Evolutionary conservation across 2,888 invertebrate species (phyloP).

Genomic region (Nomada lathburiana): DNA sequence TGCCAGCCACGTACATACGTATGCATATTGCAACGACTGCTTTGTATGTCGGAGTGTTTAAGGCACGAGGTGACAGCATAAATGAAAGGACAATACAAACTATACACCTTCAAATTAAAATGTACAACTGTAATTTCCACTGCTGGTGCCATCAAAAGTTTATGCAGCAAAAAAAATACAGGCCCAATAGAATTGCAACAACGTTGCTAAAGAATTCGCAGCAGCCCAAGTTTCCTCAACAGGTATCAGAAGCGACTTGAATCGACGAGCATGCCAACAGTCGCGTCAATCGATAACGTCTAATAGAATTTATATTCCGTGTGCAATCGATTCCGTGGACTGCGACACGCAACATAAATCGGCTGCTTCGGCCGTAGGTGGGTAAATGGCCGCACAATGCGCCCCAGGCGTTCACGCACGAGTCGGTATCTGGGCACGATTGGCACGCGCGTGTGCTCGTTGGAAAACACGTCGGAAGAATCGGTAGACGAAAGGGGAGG

Average conservation of each 20-base stretch:
- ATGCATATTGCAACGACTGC: too few relatives aligned
- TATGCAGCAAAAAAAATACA: too few relatives aligned
- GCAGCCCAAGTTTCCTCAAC: too few relatives aligned
- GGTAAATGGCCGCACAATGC: conserved; percentile 37
- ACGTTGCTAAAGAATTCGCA: too few relatives aligned
- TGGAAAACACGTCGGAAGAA: conserved; percentile 10
- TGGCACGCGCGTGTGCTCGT: conserved; percentile 21
- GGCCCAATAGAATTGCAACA: too few relatives aligned
- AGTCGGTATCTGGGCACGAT: conserved; percentile 47
- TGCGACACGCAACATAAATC: conserved; percentile 75
- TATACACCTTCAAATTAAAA: too few relatives aligned
- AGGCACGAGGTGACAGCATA: too few relatives aligned
- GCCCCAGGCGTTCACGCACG: conserved; percentile 47
- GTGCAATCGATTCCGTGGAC: not conserved
- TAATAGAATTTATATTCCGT: conserved; percentile 12
- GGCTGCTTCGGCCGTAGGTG: conserved; percentile 71
- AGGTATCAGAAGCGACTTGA: not conserved
- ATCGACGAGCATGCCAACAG: not conserved
- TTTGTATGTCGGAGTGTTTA: too few relatives aligned
- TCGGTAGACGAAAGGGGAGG: not conserved
- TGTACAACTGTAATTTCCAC: too few relatives aligned
- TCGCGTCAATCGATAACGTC: not conserved
- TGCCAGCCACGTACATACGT: too few relatives aligned
- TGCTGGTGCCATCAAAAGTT: too few relatives aligned
- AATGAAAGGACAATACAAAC: too few relatives aligned